These are phyloP conservation scores for Drosophila kikkawai DNA, from an alignment of 1,140 invertebrate genomes.

Conservation along the genomic window DNA sequence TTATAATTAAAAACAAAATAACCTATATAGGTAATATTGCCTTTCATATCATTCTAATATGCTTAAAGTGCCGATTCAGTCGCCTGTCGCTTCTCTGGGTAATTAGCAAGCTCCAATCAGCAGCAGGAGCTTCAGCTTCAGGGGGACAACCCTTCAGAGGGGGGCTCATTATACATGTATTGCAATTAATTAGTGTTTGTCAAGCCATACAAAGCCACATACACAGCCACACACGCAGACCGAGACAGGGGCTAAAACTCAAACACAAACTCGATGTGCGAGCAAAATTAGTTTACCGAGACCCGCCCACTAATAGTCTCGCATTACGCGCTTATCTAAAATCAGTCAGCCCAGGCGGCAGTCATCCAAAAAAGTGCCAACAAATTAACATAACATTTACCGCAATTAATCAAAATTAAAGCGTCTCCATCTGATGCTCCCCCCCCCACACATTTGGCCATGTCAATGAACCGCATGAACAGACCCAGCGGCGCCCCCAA, in stretches of 20 bases:
- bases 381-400: slow-evolving; percentile 77
- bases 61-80: neutral
- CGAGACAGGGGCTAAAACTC: neutral
- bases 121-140: slow-evolving; percentile 10
- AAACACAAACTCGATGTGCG: slow-evolving; percentile 20
- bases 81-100: slow-evolving; percentile 6
- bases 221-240: neutral
- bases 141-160: slow-evolving; percentile 12
- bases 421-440: slow-evolving; percentile 5
- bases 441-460: slow-evolving; percentile 13
- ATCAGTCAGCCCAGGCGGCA: slow-evolving; percentile 46
- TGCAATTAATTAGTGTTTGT: slow-evolving; percentile 63
- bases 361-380: slow-evolving; percentile 54
- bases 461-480: slow-evolving; percentile 60
- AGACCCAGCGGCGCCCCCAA: slow-evolving; percentile 13
- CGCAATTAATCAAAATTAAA: slow-evolving; percentile 75
- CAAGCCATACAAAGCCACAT: slow-evolving; percentile 31
- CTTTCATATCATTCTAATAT: neutral
- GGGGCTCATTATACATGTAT: slow-evolving; percentile 42
- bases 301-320: slow-evolving; percentile 51
- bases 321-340: slow-evolving; percentile 62
- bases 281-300: slow-evolving; percentile 47
- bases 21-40: no score
- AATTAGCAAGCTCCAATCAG: slow-evolving; percentile 39
- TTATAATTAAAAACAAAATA: no score